Evolutionary conservation across 2,113 vertebrate genomes (phyloP), one percentile per base, ranked within the genome.

Genomic region (Cephalopholis sonnerati): DNA sequence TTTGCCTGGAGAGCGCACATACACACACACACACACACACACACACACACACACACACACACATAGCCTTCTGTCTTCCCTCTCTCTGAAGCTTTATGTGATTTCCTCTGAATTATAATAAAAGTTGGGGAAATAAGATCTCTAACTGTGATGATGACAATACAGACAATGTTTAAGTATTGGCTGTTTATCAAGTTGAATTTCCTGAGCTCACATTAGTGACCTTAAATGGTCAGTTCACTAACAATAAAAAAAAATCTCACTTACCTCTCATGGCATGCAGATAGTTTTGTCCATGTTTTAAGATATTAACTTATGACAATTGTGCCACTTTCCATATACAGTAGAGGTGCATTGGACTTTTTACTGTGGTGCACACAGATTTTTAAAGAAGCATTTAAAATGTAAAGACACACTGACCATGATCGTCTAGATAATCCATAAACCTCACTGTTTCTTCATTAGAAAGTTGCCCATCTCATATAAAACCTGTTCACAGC

Each of bases 51-150:
- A 59, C 59, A 67, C 63, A 25, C 67, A 44, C 57, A 64, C 63
- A n/a, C 55, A 58, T 71, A 24, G 11, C 65, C 63, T 72, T 73
- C 77, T 69, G 51, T 32, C 32, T 24, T 10, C 3, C 53, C 54
- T 53, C 58, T 15, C 63, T 71, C 51, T 29, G 25, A 74, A 25
- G 73, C 83, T 84, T 84, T 46, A 79, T 86, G 87, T 81, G 79
- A 89, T 91, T 87, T 88, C 74, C 57, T 83, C 58, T 77, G 74
- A 81, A 79, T 82, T 54, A 17, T 75, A 74, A 85, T 83, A 87
- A 79, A 46, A 84, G 72, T 71, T 85, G 69, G 16, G 51, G 54
- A 65, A 78, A 83, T 69, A 79, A 74, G 70, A 32, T 68, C 27
- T 90, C 66, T 71, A 32, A 32, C 54, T 41, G 22, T n/a, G 74